phyloP scores from a whole-genome alignment of 2,113 vertebrate genomes.

The Tetraodon nigroviridis region DNA sequence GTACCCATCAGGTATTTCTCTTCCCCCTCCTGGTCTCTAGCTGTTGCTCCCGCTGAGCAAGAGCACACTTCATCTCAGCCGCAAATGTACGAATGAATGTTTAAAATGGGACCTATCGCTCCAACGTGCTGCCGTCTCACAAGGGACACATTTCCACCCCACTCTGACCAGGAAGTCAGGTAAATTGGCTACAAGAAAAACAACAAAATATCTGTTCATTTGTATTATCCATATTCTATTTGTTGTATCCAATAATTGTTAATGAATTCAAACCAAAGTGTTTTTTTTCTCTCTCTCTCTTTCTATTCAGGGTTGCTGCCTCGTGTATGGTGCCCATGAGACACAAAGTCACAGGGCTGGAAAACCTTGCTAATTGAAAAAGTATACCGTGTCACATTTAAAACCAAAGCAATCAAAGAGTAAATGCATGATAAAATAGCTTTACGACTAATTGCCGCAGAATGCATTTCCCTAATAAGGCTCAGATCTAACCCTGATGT shows the following conservation, averaged over 20 bases:
- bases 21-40: conserved; percentile 47
- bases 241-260: conserved; percentile 52
- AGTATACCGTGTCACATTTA: conserved; percentile 53
- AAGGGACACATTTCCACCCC: conserved; percentile 15
- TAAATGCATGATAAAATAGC: conserved; percentile 59
- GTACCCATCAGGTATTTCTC: conserved; percentile 66
- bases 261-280: conserved; percentile 48
- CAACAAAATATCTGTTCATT: conserved; percentile 28
- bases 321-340: conserved; percentile 31
- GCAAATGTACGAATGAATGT: conserved; percentile 62
- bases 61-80: conserved; percentile 50
- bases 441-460: conserved; percentile 70
- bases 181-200: conserved; percentile 11
- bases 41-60: conserved; percentile 50
- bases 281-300: conserved; percentile 28
- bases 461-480: conserved; percentile 67
- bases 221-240: conserved; percentile 46
- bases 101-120: not conserved
- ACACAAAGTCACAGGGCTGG: conserved; percentile 52
- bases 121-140: conserved; percentile 7
- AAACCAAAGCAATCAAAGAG: conserved; percentile 66
- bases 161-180: conserved; percentile 19
- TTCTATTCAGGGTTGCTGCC: conserved; percentile 29
- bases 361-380: conserved; percentile 65
- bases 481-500: conserved; percentile 48